Evolutionary conservation across 2,888 invertebrate species (phyloP), one percentile per base, ranked within the genome.

Genomic region (Nesidiocoris tenuis): DNA sequence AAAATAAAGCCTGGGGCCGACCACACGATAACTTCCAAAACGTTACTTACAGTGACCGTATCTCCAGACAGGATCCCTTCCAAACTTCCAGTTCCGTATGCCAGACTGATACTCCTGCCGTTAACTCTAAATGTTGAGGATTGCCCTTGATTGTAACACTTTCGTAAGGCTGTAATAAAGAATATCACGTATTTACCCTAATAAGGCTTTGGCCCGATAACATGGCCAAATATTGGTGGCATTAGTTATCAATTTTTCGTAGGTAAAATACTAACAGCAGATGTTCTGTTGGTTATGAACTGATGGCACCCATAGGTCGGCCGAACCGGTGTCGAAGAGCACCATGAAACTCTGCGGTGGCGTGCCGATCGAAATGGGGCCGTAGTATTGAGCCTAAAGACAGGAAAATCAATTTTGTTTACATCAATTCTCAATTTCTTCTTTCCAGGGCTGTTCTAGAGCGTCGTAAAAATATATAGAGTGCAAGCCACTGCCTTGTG

Each of bases 71-170:
- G 61, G n/a, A 19, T 18, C 39, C 72, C 72, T 9, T 25, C 0
- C 72, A 72, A 21, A 1, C 21, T n/a, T n/a, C 72, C 72, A 22
- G 72, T 72, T 39, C 72, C 72, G 24, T 72, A 72, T n/a, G 61
- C 19, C 17, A 72, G 39, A 0, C 22, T 16, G 16, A 61, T 39
- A 2, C 12, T 7, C 16, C 19, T 1, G 9, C 72, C 72, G 54
- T 72, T 63, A 7, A 19, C 39, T 39, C 21, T 19, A 61, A 61
- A 72, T 9, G 72, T 25, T 39, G 24, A 1, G 7, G 72, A 72
- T 63, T 39, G 17, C 7, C 16, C 1, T 19, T 61, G 24, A 16
- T 72, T 54, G 54, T 72, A 72, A 21, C 72, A 72, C 9, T 59
- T 23, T 22, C 70, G 57, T 19, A 57, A 9, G 21, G 18, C 70